Conservation (phyloP, 2,113 vertebrate genomes). For the Plestiodon gilberti region DNA sequence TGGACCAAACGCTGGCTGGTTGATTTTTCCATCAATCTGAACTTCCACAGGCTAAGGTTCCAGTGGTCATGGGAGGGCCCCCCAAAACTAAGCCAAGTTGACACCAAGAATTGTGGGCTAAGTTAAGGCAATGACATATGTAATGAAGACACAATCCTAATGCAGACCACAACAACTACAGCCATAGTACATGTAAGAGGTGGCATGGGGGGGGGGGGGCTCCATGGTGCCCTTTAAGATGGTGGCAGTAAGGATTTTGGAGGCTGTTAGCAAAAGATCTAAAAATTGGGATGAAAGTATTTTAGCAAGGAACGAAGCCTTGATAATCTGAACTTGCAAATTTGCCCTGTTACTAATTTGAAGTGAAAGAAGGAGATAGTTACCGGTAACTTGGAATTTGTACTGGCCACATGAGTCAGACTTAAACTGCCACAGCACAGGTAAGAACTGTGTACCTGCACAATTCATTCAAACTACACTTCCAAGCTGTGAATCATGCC, state of each 20-base stretch:
- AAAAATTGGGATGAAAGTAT: accelerated
- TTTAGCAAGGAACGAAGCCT: neutral
- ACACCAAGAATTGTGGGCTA: neutral
- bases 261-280: neutral
- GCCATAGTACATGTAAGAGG: neutral
- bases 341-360: neutral
- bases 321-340: neutral
- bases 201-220: neutral
- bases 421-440: neutral
- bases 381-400: neutral
- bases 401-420: neutral
- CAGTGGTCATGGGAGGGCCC: neutral
- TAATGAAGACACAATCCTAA: neutral
- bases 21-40: neutral
- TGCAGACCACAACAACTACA: neutral
- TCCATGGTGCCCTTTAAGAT: neutral
- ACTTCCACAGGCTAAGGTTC: neutral
- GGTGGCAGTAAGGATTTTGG: neutral
- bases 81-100: neutral
- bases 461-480: neutral
- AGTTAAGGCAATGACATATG: neutral
- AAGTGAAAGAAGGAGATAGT: neutral
- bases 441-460: neutral
- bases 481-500: neutral
- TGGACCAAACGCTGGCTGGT: neutral